Evolutionary conservation across 2,797 vertebrate genomes (phyloP), one percentile per base, ranked within the genome.

Genomic region (Leptatherina wallacei): DNA sequence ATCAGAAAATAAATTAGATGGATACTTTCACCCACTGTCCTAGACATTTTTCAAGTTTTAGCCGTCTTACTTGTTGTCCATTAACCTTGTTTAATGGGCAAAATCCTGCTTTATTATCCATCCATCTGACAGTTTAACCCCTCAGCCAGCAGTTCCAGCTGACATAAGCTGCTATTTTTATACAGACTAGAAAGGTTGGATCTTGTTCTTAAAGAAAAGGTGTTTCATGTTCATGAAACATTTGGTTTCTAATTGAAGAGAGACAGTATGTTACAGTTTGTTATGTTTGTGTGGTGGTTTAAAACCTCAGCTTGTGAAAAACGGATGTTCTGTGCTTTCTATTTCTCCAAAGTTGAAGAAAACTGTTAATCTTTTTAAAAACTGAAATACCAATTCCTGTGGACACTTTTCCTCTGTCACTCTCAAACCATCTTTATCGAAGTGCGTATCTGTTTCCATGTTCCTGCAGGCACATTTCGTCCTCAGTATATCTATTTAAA

Each of bases 261-360:
- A 32, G 30, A 32, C 30, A 32, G 30, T 6, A 32, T 32, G 30
- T 32, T 32, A 32, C 30, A 32, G 30, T 32, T 32, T 51, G 64
- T 76, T 71, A 49, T 1, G 22, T 56, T 69, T 70, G 57, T 61
- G 38, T 47, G 6, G 30, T 32, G 58, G 38, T 67, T 67, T 68
- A 65, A 66, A 77, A 69, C 40, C 47, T 36, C 5, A 62, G 63
- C 57, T 77, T 67, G n/a, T 60, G 51, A 63, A 56, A 80, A 76
- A 74, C 1, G 18, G 0, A 75, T 42, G 54, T 40, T 70, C 36
- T 36, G 40, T 18, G 0, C n/a, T 60, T 65, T 60, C 6, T 36
- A 2, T 5, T 40, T 63, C 42, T 81, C 32, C 32, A 16, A 60
- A 79, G 70, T 52, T 47, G 58, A 4, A 61, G 42, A 74, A 56